phyloP scores from a whole-genome alignment of 2,888 invertebrate genomes.

The Perizoma flavofasciatum region DNA sequence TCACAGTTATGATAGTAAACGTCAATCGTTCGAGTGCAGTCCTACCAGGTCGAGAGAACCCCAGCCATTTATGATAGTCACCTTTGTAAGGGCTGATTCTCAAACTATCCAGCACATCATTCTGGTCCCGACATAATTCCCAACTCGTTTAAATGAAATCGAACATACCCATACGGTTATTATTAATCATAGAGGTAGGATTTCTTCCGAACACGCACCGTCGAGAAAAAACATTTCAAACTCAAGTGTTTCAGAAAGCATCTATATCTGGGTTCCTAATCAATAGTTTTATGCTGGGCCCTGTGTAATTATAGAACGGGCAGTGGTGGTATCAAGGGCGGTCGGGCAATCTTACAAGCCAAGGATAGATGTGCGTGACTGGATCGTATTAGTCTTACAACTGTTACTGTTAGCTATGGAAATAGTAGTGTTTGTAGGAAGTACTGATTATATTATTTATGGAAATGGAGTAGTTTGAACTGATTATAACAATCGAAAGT shows the following conservation, averaged over 20 bases:
- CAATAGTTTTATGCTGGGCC: slow-evolving; percentile 53
- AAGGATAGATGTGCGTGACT: slow-evolving; percentile 59
- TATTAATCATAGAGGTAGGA: no score
- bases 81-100: no score
- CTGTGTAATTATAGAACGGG: slow-evolving; percentile 47
- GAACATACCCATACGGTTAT: no score
- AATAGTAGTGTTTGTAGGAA: background rate
- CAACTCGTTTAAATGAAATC: no score
- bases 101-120: no score
- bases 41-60: slow-evolving; percentile 2
- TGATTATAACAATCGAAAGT: no score
- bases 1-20: slow-evolving; percentile 48
- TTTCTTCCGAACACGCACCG: background rate
- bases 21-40: slow-evolving; percentile 1
- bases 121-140: no score
- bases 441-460: background rate
- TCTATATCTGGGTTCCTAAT: slow-evolving; percentile 55
- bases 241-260: slow-evolving; percentile 49
- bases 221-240: background rate
- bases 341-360: slow-evolving; percentile 41
- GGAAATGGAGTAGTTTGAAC: no score
- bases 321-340: slow-evolving; percentile 49
- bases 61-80: no score
- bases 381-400: slow-evolving; percentile 45
- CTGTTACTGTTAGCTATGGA: slow-evolving; percentile 41